Conservation (phyloP, 2,797 vertebrate species). For the Spinibarbus caldwelli region DNA sequence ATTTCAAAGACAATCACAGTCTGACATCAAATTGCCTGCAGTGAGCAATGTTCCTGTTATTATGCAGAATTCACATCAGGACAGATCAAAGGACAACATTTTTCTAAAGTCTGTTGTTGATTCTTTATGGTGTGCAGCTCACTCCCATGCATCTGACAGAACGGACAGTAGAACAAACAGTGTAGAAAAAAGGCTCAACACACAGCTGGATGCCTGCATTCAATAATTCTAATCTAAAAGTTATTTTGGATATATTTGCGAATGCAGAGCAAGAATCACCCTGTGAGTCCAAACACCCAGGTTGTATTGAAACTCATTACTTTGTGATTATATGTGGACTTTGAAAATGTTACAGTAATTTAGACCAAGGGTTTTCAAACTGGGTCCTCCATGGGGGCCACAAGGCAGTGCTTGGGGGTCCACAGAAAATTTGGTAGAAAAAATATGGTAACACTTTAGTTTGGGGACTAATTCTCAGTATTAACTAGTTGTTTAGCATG, state of each 20-base stretch:
- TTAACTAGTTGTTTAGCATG: background rate
- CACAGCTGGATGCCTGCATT: background rate
- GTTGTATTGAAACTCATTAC: background rate
- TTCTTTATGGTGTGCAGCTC: background rate
- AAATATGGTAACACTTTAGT: background rate
- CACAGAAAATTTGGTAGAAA: background rate
- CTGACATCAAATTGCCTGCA: background rate
- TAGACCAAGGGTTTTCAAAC: background rate
- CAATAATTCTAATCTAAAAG: background rate
- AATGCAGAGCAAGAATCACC: background rate
- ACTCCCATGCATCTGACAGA: background rate
- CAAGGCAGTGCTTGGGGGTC: background rate
- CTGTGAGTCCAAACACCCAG: background rate
- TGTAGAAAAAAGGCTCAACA: background rate
- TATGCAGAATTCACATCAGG: conserved; percentile 7
- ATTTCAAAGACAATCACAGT: background rate
- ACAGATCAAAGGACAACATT: conserved; percentile 3
- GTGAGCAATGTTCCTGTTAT: background rate
- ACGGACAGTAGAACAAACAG: background rate
- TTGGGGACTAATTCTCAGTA: background rate
- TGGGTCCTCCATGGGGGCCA: background rate
- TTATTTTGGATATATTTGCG: too few relatives aligned
- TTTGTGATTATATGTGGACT: background rate
- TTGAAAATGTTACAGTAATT: background rate
- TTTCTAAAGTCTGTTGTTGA: conserved; percentile 4